Evolutionary conservation across 1,140 invertebrate species (phyloP).

Genomic region (Atta texana): DNA sequence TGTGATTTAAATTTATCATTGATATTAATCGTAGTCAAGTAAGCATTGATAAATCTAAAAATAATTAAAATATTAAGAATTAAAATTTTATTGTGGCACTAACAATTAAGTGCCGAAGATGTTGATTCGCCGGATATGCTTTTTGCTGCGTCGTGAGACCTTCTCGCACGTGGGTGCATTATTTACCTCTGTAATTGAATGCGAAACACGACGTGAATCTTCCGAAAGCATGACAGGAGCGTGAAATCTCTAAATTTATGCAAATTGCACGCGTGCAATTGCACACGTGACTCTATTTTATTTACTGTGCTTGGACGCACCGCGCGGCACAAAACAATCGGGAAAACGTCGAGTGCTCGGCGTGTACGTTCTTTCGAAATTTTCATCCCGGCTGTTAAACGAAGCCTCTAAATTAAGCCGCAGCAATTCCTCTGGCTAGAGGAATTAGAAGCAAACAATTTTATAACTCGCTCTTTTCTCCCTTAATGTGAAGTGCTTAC

Average conservation of each 20-base stretch:
- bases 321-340: conserved; percentile 29
- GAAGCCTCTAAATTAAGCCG: conserved; percentile 27
- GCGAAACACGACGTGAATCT: conserved; percentile 48
- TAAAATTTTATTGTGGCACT: conserved; percentile 24
- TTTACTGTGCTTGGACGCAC: background rate
- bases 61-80: background rate
- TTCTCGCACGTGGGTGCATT: background rate
- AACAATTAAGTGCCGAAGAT: background rate
- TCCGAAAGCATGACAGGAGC: conserved; percentile 6
- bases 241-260: conserved; percentile 60
- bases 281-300: conserved; percentile 15
- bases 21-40: background rate
- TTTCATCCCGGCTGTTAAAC: conserved; percentile 19
- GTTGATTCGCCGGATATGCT: conserved; percentile 43
- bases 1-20: background rate
- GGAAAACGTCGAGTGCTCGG: conserved; percentile 9
- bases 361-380: conserved; percentile 32
- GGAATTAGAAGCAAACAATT: conserved; percentile 36
- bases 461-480: conserved; percentile 17
- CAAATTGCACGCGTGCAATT: conserved; percentile 19
- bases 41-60: background rate
- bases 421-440: conserved; percentile 5
- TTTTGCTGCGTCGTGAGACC: conserved; percentile 47
- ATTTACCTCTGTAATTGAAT: conserved; percentile 30
- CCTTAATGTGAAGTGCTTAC: background rate